phyloP scores from a whole-genome alignment of 2,888 invertebrate species.

The Bombylius major region DNA sequence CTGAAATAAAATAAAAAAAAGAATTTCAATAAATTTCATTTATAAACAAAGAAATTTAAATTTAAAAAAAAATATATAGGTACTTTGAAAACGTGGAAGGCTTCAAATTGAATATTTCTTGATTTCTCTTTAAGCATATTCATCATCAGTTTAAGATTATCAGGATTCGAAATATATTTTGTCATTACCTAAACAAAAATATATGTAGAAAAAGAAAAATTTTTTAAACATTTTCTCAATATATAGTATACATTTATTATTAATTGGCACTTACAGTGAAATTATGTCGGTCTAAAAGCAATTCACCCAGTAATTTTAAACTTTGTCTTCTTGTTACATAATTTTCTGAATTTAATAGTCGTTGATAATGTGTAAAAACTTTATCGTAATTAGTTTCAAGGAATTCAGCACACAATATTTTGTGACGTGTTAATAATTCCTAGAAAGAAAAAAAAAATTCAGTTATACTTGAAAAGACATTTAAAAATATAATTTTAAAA shows the following conservation, averaged over 20 bases:
- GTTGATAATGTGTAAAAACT: conserved; percentile 95
- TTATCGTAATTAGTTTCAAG: conserved; percentile 98
- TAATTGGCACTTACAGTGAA: conserved; percentile 61
- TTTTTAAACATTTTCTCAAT: background rate
- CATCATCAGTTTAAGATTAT: conserved; percentile 99
- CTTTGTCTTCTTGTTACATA: conserved; percentile 99
- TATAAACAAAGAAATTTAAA: background rate
- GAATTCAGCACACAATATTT: conserved; percentile 94
- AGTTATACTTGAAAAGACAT: background rate
- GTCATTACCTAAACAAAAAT: conserved; percentile 62
- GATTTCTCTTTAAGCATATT: conserved; percentile 99
- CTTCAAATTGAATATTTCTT: conserved; percentile 99
- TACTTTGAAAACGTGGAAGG: conserved; percentile 99
- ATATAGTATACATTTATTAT: no score
- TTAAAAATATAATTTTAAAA: background rate
- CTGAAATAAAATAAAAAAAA: conserved; percentile 37
- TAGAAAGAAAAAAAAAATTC: conserved; percentile 35
- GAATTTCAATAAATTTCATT: background rate
- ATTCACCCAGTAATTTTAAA: conserved; percentile 91
- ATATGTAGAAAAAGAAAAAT: conserved; percentile 2
- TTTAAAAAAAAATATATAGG: conserved; percentile 7
- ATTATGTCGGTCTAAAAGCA: conserved; percentile 96
- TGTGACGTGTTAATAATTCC: conserved; percentile 89
- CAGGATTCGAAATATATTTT: conserved; percentile 97
- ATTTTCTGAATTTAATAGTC: conserved; percentile 95